Percentiles rank a stretch among this genome's conserved stretches.
Evolutionary conservation across 2,797 vertebrate genomes (phyloP).

Genomic region (Sebastes cheni): DNA sequence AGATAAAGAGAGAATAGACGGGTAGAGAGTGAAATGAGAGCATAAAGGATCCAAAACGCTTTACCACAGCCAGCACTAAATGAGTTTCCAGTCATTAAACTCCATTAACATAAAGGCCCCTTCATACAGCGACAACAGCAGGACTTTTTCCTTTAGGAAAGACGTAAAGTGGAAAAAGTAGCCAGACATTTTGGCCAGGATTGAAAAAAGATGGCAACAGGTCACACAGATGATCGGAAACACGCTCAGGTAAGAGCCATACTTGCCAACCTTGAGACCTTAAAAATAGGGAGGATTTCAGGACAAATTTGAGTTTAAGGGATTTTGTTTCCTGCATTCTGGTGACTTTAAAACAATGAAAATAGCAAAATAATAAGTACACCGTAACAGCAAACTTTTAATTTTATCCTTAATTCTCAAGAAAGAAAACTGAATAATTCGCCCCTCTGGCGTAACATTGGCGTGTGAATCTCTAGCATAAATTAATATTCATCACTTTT

Average conservation of each 20-base stretch:
- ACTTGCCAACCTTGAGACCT: too few species aligned
- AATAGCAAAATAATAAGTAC: too few species aligned
- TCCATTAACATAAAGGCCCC: conserved; percentile 41
- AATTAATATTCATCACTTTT: too few species aligned
- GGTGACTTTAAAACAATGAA: too few species aligned
- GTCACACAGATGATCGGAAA: not conserved
- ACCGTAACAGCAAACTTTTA: too few species aligned
- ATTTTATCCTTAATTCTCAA: too few species aligned
- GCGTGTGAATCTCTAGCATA: too few species aligned
- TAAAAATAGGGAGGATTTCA: too few species aligned
- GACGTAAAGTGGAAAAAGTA: not conserved
- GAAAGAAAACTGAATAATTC: too few species aligned
- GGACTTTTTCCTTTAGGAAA: not conserved
- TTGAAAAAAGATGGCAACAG: not conserved
- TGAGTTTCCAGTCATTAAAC: conserved; percentile 51
- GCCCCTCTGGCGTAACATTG: too few species aligned
- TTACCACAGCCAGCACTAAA: conserved; percentile 30
- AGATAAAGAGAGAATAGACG: not conserved
- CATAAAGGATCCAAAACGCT: conserved; percentile 19
- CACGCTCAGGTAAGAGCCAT: not conserved
- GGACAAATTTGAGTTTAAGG: too few species aligned
- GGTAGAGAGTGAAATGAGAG: not conserved
- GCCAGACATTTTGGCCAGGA: not conserved
- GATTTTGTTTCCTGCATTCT: too few species aligned
- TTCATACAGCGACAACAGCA: conserved; percentile 14